Conservation (phyloP, 2,113 vertebrate species). For the Labeo catla region DNA sequence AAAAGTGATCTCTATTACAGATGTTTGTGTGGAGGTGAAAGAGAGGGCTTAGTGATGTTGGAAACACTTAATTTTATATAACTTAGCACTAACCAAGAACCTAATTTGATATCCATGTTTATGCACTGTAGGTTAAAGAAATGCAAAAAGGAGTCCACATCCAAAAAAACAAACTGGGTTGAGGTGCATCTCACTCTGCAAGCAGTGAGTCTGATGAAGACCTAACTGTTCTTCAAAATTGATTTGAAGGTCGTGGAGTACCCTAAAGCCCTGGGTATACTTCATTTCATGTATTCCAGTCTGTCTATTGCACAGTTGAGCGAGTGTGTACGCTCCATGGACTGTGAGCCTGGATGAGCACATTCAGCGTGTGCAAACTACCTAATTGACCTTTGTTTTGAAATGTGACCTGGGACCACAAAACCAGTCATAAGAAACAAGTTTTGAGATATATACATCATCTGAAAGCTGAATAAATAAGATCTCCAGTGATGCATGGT, state of each 20-base stretch:
- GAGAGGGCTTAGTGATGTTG: neutral
- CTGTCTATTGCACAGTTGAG: neutral
- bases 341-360: neutral
- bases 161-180: too few species aligned
- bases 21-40: neutral
- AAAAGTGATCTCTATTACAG: neutral
- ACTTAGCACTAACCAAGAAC: neutral
- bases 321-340: too few species aligned
- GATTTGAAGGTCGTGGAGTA: neutral
- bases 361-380: neutral
- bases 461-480: too few species aligned
- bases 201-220: too few species aligned
- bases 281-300: neutral
- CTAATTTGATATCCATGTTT: neutral
- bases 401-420: neutral
- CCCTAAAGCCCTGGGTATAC: neutral
- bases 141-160: too few species aligned
- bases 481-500: too few species aligned
- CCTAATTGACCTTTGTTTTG: neutral
- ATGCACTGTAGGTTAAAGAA: too few species aligned
- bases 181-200: too few species aligned
- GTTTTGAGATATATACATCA: too few species aligned
- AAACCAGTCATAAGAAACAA: too few species aligned
- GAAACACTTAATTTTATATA: neutral
- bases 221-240: too few species aligned